Conservation (phyloP, 2,113 vertebrate genomes). For the Sphyrna mokarran region DNA sequence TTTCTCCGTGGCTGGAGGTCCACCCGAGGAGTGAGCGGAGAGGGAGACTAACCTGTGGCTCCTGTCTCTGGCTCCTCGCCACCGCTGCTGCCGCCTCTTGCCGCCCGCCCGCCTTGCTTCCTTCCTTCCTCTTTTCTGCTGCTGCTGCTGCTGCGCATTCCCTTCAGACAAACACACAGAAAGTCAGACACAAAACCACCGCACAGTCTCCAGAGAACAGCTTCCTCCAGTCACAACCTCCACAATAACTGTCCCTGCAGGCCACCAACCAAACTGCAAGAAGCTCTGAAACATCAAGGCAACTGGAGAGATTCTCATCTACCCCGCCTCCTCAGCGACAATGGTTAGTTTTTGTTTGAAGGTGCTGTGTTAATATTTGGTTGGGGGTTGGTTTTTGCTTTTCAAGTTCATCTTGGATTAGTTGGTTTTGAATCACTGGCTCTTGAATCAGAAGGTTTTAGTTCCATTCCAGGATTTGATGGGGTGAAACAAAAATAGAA, state of each 20-base stretch:
- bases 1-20: neutral
- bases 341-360: neutral
- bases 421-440: neutral
- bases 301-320: neutral
- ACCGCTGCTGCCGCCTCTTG: neutral
- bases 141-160: neutral
- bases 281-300: neutral
- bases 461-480: neutral
- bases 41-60: neutral
- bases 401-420: neutral
- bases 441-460: neutral
- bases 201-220: neutral
- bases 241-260: constrained; percentile 10
- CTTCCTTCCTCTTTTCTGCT: neutral
- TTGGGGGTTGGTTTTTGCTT: neutral
- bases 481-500: neutral
- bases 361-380: neutral
- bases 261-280: neutral
- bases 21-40: neutral
- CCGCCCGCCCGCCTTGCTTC: too few species aligned
- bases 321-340: neutral
- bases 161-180: neutral
- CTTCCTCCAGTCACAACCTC: constrained; percentile 2
- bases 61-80: neutral
- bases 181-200: neutral